Base-by-base conservation (phyloP, 2,797 vertebrate species). In the Carduelis carduelis region DNA sequence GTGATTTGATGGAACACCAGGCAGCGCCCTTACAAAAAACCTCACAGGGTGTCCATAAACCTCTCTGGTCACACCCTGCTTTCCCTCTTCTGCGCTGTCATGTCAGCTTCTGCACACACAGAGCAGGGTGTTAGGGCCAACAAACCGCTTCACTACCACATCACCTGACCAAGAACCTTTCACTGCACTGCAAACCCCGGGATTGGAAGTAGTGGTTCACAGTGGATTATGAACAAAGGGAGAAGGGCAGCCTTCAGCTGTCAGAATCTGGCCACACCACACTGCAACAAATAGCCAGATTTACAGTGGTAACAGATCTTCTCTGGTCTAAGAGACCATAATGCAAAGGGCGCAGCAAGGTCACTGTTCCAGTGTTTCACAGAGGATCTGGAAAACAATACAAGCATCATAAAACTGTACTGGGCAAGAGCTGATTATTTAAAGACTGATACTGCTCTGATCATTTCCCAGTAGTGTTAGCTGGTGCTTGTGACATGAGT, bases 81-180 rank as follows among this genome's bases (percentile, higher is more conserved):
- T 75, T 87, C 39, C 32, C 50, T 30, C 47, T 46, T 56, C 26
- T 10, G 3, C 27, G 14, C 16, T 41, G 20, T 19, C 2, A 0
- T 8, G 50, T 13, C 64, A 46, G 39, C 11, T 75, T 50, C 68
- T 72, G 37, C 39, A 61, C 57, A 30, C 0, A 0, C 52, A 35
- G 19, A 46, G 30, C 0, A 1, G 16, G 6, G 43, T 20, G 39
- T 55, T 28, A 61, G 68, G 46, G 53, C 37, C 9, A 43, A 27
- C 26, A 24, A 21, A 66, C 23, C 2, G 2, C 23, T 72, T 46
- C 15, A 5, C 53, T 44, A 56, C 55, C 57, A 35, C 30, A 55
- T 24, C 14, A n/a, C 13, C 39, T 46, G 12, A 68, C 21, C 24
- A 7, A 68, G 53, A 81, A 32, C 12, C 10, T 82, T 65, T 26